phyloP scores from a whole-genome alignment of 2,888 invertebrate genomes.

The Ptilodon capucinus region DNA sequence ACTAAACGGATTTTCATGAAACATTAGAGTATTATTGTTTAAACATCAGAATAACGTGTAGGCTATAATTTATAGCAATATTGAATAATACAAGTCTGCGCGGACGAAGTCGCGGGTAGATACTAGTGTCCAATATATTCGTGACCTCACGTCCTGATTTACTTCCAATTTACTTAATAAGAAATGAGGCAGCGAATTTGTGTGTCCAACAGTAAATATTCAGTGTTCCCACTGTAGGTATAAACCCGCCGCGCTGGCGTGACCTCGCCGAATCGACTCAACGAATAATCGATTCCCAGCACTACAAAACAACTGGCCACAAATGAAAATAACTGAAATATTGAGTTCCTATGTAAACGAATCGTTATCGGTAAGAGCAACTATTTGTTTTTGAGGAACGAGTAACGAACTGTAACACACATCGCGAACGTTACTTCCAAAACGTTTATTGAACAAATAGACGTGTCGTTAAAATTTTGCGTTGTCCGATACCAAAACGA shows the following conservation, averaged over 20 bases:
- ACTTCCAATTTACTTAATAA: neutral
- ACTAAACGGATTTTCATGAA: too few species aligned
- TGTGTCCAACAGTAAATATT: neutral
- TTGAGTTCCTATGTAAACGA: too few species aligned
- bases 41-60: too few species aligned
- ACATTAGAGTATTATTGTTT: too few species aligned
- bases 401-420: too few species aligned
- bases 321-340: neutral
- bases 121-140: neutral
- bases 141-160: neutral
- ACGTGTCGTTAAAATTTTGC: too few species aligned
- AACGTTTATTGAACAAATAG: too few species aligned
- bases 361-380: too few species aligned
- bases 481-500: too few species aligned
- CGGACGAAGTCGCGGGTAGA: too few species aligned
- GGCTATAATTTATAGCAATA: neutral
- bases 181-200: neutral
- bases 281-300: conserved; percentile 34
- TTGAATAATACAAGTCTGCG: neutral
- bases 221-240: neutral
- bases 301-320: conserved; percentile 19
- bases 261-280: conserved; percentile 32
- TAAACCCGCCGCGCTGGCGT: conserved; percentile 5
- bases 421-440: too few species aligned
- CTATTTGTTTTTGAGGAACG: too few species aligned